These are phyloP conservation scores for Brachionus manjavacas DNA, from an alignment of 1,140 invertebrate species.

Conservation along the genomic window DNA sequence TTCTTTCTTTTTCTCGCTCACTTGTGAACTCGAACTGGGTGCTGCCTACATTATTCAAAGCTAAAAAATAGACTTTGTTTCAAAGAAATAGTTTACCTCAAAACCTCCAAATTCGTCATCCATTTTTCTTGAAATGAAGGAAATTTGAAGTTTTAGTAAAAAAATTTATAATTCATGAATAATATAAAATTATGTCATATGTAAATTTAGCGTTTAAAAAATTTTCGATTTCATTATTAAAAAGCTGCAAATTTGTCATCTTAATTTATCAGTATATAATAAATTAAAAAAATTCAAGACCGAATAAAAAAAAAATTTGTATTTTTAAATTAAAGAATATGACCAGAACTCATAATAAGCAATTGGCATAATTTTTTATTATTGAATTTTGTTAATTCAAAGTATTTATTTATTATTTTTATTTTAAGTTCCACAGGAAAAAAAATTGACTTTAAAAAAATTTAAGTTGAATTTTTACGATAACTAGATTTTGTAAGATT, in stretches of 20 bases:
- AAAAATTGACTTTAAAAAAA: too few relatives aligned
- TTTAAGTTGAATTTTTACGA: too few relatives aligned
- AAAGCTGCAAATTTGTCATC: not conserved
- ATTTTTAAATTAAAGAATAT: too few relatives aligned
- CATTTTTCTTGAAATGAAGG: not conserved
- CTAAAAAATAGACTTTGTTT: not conserved
- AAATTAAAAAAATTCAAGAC: too few relatives aligned
- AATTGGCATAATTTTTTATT: too few relatives aligned
- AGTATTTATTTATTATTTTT: too few relatives aligned
- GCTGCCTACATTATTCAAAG: slow-evolving; percentile 1
- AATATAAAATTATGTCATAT: not conserved
- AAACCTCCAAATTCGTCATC: slow-evolving; percentile 29
- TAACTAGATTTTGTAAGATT: too few relatives aligned
- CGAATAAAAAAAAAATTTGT: too few relatives aligned
- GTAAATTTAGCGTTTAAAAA: not conserved
- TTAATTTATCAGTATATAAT: not conserved
- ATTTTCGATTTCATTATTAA: not conserved
- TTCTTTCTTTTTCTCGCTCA: not conserved
- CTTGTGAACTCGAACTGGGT: not conserved
- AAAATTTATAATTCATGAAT: not conserved
- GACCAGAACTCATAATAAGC: too few relatives aligned
- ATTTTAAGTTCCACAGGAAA: too few relatives aligned
- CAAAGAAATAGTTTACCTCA: not conserved
- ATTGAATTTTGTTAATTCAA: too few relatives aligned
- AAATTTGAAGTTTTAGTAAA: not conserved